Base-by-base conservation (phyloP, 2,797 vertebrate genomes). In the Pangasius larnaudii region DNA sequence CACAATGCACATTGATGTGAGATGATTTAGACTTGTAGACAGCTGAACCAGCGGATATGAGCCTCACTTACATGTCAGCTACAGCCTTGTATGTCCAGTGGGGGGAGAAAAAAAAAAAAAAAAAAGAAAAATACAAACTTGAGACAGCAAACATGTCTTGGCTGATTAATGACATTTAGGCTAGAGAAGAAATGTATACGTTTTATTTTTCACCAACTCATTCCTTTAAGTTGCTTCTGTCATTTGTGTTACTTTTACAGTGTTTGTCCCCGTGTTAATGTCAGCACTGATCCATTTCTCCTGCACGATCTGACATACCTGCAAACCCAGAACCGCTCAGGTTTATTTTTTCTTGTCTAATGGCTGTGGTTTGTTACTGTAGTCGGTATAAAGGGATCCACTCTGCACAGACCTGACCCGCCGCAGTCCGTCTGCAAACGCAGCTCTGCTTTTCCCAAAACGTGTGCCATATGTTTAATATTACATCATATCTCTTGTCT, bases 391-490 rank as follows among this genome's bases (percentile, higher is more conserved):
- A 71, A 72, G 84, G 5, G 65, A 85, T 61, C 63, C n/a, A 30
- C 75, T 81, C 65, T 18, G 39, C 67, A 27, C 67, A 13, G 56
- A 24, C 33, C 36, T 27, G 79, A 71, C 86, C 27, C 16, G n/a
- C 53, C 7, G 5, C 58, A 33, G 74, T 69, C 72, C 19, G 30
- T 72, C 59, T 51, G 56, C 46, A 81, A 86, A 81, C 80, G 83
- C 61, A 39, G 63, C 84, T 30, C 33, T 24, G 88, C 74, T 49
- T 90, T 87, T 93, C 89, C 89, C 90, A 86, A 88, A 88, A 87
- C 88, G 19, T 85, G 67, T 89, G 85, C 91, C 93, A 92, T 91
- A 36, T 93, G 93, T 91, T 92, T 91, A 89, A 89, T 91, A 92
- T 93, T 91, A 93, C 90, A 89, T 90, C 80, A 83, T 90, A 93